Evolutionary conservation across 2,888 invertebrate genomes (phyloP), one percentile per base, ranked within the genome.

Genomic region (Embidobia sp.): DNA sequence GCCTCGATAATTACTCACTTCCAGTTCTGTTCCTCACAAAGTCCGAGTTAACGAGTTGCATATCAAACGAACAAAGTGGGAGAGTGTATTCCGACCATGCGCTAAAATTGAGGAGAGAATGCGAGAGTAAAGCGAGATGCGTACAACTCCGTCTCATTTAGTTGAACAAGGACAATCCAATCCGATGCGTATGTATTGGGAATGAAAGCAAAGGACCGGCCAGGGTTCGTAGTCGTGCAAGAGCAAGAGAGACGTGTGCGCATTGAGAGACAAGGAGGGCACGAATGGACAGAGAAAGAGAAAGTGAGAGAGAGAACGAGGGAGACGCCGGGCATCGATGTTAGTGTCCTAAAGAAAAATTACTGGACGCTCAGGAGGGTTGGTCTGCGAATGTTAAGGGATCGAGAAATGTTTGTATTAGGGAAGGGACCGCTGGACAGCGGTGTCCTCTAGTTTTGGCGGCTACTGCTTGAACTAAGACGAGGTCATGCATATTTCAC

Each of bases 381-480:
- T 81, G 79, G 77, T 85, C 76, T 79, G 83, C 84, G 82, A 80
- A 83, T 81, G 64, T 85, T 85, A 87, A 87, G 88, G 88, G 86
- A 85, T 83, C 84, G 82, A 66, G 59, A 13, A 53, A 48, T 76
- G 77, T 35, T 59, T 78, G 86, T 86, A 79, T 82, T 82, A 80
- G 84, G 80, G 81, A 84, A 88, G 86, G 87, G 88, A 86, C 86
- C 84, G 83, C 89, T 85, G 89, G 89, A 89, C 88, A 86, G 89
- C 89, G 89, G 89, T 88, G 89, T 88, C 82, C 89, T 88, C 89
- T 84, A 85, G 87, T 88, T 89, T 87, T 87, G 85, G 84, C 77
- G 89, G 88, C 75, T 81, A 81, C 77, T 83, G 78, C 67, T 66
- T 75, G 87, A 87, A 89, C 89, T 89, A 88, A 84, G 84, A 82